phyloP scores from a whole-genome alignment of 2,888 invertebrate species.

The Apamea monoglypha region DNA sequence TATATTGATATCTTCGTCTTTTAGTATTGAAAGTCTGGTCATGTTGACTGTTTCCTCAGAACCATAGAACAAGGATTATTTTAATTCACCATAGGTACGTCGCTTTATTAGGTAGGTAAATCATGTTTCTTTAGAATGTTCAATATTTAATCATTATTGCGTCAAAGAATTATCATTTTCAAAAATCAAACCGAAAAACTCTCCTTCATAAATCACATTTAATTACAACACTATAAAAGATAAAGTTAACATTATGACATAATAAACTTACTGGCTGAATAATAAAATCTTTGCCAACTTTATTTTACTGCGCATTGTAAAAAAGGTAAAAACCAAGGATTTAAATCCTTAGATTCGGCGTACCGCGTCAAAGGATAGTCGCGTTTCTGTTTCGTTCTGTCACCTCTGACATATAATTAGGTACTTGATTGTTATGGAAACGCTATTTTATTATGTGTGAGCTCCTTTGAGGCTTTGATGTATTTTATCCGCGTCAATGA shows the following conservation, averaged over 20 bases:
- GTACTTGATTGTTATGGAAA: background rate
- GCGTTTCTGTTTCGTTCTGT: background rate
- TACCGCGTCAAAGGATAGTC: background rate
- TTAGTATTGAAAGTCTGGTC: too few species aligned
- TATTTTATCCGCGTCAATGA: too few species aligned
- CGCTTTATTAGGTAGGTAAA: background rate
- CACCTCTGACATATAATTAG: background rate
- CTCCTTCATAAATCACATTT: slow-evolving; percentile 55
- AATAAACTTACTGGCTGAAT: slow-evolving; percentile 41
- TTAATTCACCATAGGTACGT: too few species aligned
- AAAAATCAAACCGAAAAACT: slow-evolving; percentile 5
- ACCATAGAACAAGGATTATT: too few species aligned
- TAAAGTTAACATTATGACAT: slow-evolving; percentile 43
- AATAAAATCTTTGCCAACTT: slow-evolving; percentile 58
- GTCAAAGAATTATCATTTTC: background rate
- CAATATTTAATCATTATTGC: background rate
- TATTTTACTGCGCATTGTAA: slow-evolving; percentile 47
- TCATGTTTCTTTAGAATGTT: background rate
- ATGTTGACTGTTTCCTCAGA: too few species aligned
- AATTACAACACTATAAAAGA: slow-evolving; percentile 51
- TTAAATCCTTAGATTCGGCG: background rate
- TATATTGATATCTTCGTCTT: too few species aligned
- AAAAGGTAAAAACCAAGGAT: slow-evolving; percentile 19
- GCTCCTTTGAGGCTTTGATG: too few species aligned
- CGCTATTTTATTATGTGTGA: too few species aligned